Evolutionary conservation across 1,140 invertebrate species (phyloP).

Genomic region (Drosophila micromelanica): DNA sequence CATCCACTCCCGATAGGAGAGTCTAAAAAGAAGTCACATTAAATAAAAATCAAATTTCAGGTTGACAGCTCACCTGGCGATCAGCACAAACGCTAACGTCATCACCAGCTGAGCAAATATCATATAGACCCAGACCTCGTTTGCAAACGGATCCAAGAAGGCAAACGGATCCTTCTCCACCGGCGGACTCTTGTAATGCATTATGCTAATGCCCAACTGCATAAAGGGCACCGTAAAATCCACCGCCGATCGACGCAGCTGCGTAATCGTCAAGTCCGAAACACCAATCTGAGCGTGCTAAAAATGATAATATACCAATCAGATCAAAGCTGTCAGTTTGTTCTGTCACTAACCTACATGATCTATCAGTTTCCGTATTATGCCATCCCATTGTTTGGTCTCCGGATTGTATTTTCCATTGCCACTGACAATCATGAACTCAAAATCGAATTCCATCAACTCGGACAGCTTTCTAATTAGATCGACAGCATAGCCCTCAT

Average conservation of each 20-base stretch:
- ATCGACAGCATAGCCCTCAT: slow-evolving; percentile 91
- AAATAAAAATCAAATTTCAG: too few species aligned
- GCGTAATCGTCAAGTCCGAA: slow-evolving; percentile 95
- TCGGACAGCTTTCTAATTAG: slow-evolving; percentile 89
- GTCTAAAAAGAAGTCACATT: slow-evolving; percentile 84
- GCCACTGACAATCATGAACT: slow-evolving; percentile 89
- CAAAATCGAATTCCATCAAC: slow-evolving; percentile 90
- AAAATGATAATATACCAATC: background rate
- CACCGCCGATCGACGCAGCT: slow-evolving; percentile 91
- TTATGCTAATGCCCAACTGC: slow-evolving; percentile 93
- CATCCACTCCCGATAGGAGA: slow-evolving; percentile 94
- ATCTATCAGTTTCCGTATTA: slow-evolving; percentile 92
- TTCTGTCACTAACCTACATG: slow-evolving; percentile 86
- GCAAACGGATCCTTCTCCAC: slow-evolving; percentile 95
- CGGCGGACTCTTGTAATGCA: slow-evolving; percentile 94
- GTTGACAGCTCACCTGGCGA: slow-evolving; percentile 90
- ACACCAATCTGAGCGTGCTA: slow-evolving; percentile 95
- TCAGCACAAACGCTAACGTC: slow-evolving; percentile 94
- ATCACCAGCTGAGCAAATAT: slow-evolving; percentile 96
- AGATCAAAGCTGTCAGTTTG: background rate
- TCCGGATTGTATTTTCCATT: slow-evolving; percentile 88
- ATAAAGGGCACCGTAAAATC: slow-evolving; percentile 97
- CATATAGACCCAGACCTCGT: slow-evolving; percentile 98
- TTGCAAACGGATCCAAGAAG: slow-evolving; percentile 94
- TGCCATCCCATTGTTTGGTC: slow-evolving; percentile 92